Evolutionary conservation across 2,113 vertebrate species (phyloP), one percentile per base, ranked within the genome.

Genomic region (Eidolon helvum): DNA sequence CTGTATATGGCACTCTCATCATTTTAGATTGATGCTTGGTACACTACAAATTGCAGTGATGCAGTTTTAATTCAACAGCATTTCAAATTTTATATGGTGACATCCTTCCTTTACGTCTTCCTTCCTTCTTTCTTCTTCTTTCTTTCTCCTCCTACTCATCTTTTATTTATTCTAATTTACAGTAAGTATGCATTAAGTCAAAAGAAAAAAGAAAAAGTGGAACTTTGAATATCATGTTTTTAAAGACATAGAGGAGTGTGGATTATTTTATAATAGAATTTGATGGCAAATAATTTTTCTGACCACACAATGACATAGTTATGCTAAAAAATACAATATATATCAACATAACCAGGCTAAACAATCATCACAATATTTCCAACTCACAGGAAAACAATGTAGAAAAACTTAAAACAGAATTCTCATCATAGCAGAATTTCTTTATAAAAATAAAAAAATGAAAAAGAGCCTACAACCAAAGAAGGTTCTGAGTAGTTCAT

Each of bases 321-420:
- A 0, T 55, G 22, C 21, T 86, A 48, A 83, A 61, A 75, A 89
- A 85, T 83, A 38, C 5, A 63, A 21, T 65, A 10, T 68, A 68
- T 43, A 18, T 68, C 19, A 84, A 53, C 11, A 59, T 69, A 74
- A 55, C n/a, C 87, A 94, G 30, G 86, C 18, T 48, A 53, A 89
- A 33, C 10, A 61, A 68, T 65, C 57, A 77, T 89, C 24, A 71
- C 2, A 89, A 61, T 78, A 82, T 95, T 88, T 15, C 18, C 7
- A 89, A 4, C 11, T 94, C 33, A 12, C 10, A 38, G 21, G 43
- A 65, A 75, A 90, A 4, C 87, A 92, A 33, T 89, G 53, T 78
- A 91, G 72, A 86, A 96, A 90, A 77, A 45, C 40, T 61, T 82
- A 33, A 93, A 90, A 68, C 1, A 68, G 35, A 90, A 55, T 87